Conservation (phyloP, 1,140 invertebrate species). For the Amyelois transitella region DNA sequence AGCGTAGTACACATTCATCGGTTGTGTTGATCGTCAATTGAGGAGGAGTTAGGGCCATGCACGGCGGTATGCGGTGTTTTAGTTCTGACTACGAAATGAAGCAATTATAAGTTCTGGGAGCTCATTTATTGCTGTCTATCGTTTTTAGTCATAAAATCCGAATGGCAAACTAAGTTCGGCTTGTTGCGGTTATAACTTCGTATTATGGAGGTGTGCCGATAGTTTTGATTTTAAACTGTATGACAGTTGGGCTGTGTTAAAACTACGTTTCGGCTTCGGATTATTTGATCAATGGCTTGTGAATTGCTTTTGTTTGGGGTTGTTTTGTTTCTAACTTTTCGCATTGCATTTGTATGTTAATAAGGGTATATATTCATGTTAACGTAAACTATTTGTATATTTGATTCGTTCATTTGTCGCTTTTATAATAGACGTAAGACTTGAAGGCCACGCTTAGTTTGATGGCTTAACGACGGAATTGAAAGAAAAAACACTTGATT, state of each 20-base stretch:
- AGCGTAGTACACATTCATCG: not conserved
- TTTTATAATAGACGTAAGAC: no score
- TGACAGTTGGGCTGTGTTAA: not conserved
- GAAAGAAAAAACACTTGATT: no score
- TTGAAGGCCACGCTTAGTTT: no score
- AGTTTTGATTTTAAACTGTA: slow-evolving; percentile 2
- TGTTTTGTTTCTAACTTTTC: not conserved
- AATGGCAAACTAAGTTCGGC: slow-evolving; percentile 53
- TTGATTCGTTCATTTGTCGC: no score
- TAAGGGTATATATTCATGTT: not conserved
- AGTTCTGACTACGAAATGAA: slow-evolving; percentile 57
- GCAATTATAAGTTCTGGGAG: slow-evolving; percentile 68
- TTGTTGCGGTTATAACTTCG: slow-evolving; percentile 39
- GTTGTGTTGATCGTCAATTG: not conserved
- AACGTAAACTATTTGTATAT: no score
- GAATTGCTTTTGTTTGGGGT: not conserved
- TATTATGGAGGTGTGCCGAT: slow-evolving; percentile 3
- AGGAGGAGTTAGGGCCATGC: slow-evolving; percentile 22
- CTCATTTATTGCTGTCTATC: slow-evolving; percentile 69
- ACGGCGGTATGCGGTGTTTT: slow-evolving; percentile 50
- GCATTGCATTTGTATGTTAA: not conserved
- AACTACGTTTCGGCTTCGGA: not conserved
- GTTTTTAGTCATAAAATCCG: slow-evolving; percentile 54
- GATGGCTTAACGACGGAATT: no score
- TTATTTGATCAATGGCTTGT: not conserved